Base-by-base conservation (phyloP, 2,113 vertebrate species). In the Osmerus eperlanus region DNA sequence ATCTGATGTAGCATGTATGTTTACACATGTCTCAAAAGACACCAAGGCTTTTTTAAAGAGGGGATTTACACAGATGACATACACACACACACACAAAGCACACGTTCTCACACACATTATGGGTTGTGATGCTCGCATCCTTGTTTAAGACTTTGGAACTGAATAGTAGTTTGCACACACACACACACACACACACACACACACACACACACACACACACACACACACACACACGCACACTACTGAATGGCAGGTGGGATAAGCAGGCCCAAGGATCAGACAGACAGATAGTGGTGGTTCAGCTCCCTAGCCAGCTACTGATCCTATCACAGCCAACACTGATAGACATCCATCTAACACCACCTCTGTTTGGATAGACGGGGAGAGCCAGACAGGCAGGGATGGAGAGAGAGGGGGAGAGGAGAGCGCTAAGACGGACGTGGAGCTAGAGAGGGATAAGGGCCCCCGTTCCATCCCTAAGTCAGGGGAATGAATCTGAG, bases 301-400 rank as follows among this genome's bases (percentile, higher is more conserved):
- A 85, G 76, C 77, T 69, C 76, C 78, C 3, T 67, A 32, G 75
- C 79, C 83, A 75, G 84, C 82, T 78, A 71, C 78, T 79, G 89
- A 90, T 91, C 83, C 71, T 83, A 89, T 87, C 87, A 55, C 78
- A 74, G 84, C 78, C 86, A 73, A 74, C 77, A 56, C 70, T 51
- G 89, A 91, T 91, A 86, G 73, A 29, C 59, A 90, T 88, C 86
- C 80, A 91, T 94, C 92, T 92, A 91, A 89, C 78, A 86, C 65
- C 84, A 41, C 82, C 71, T 85, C 73, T 72, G 81, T 90, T 75
- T 93, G 58, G 18, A 60, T 25, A 56, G 21, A 56, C 41, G 18
- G 47, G 4, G 41, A 67, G 47, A 67, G 19, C 0, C 15, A 36
- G 25, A 68, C 19, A 60, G 29, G 9, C 13, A 60, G 16, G 55